Percentiles rank a stretch among this genome's conserved stretches.
These are phyloP conservation scores for Andrena minutula DNA, from an alignment of 2,888 invertebrate genomes.

Conservation along the genomic window DNA sequence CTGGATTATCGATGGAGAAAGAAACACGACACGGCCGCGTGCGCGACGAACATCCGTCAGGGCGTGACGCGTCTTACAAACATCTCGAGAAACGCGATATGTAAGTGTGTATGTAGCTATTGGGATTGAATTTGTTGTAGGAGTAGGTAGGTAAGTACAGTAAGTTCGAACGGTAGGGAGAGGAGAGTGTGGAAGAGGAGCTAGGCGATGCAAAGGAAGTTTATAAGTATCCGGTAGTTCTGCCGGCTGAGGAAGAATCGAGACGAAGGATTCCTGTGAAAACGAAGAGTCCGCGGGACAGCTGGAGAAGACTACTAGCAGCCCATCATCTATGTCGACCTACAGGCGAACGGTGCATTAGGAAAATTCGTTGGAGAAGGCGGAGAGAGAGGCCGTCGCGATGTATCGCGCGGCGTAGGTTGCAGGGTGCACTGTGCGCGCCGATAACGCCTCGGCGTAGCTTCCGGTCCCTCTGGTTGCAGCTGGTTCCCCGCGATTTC, in stretches of 20 bases:
- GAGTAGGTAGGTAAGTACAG: neutral
- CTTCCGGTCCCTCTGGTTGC: slow-evolving; percentile 15
- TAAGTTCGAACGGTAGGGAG: neutral
- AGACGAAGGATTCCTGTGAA: slow-evolving; percentile 22
- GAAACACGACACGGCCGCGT: neutral
- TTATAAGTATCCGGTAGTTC: slow-evolving; percentile 18
- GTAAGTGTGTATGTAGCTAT: neutral
- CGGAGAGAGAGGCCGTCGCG: slow-evolving; percentile 16
- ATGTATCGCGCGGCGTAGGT: neutral
- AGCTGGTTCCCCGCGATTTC: slow-evolving; percentile 26
- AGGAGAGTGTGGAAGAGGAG: slow-evolving; percentile 21
- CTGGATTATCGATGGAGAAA: slow-evolving; percentile 1
- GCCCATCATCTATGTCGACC: neutral
- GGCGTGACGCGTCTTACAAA: neutral
- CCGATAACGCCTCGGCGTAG: slow-evolving; percentile 14
- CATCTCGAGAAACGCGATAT: neutral
- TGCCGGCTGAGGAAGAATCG: slow-evolving; percentile 6
- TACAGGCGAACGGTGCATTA: slow-evolving; percentile 45
- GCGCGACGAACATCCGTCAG: neutral
- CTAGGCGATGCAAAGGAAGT: slow-evolving; percentile 17
- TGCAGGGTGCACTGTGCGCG: neutral
- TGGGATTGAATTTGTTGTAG: neutral
- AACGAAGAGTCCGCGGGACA: slow-evolving; percentile 5
- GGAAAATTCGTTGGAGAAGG: slow-evolving; percentile 51
- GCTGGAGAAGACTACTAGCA: neutral